phyloP scores from a whole-genome alignment of 2,888 invertebrate genomes.

The Drosophila austrosaltans region DNA sequence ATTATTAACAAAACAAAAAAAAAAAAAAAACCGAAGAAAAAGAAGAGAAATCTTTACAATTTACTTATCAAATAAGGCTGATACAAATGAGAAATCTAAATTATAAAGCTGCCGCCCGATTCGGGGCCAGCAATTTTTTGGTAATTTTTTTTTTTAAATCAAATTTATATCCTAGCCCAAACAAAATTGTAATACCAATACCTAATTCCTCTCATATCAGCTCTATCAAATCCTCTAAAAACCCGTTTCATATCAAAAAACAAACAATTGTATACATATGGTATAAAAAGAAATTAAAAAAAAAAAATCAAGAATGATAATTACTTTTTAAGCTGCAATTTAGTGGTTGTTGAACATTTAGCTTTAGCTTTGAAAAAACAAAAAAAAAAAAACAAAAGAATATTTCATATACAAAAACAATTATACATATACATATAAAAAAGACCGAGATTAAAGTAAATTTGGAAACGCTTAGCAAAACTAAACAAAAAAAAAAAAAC shows the following conservation, averaged over 20 bases:
- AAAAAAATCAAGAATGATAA: conserved; percentile 63
- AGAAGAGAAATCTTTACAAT: conserved; percentile 52
- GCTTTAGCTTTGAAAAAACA: conserved; percentile 63
- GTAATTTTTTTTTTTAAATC: conserved; percentile 60
- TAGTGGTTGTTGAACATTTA: conserved; percentile 77
- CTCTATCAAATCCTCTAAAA: conserved; percentile 50
- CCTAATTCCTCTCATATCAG: conserved; percentile 66
- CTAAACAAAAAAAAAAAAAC: conserved; percentile 28
- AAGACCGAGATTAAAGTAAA: conserved; percentile 25
- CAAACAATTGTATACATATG: conserved; percentile 40
- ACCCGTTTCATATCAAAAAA: conserved; percentile 56
- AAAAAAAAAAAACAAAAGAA: conserved; percentile 23
- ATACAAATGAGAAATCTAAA: conserved; percentile 42
- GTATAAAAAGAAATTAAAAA: conserved; percentile 51
- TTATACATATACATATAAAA: conserved; percentile 44
- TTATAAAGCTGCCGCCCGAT: conserved; percentile 20
- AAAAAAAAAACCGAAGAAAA: conserved; percentile 35
- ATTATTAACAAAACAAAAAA: conserved; percentile 30
- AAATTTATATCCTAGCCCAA: conserved; percentile 53
- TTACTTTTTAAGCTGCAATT: conserved; percentile 76
- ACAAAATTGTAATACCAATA: conserved; percentile 31
- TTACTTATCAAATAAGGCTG: conserved; percentile 75
- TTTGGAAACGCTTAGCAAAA: conserved; percentile 53
- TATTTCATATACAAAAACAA: conserved; percentile 57
- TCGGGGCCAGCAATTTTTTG: conserved; percentile 32